Evolutionary conservation across 1,140 invertebrate genomes (phyloP).

Genomic region (Tribolium madens): DNA sequence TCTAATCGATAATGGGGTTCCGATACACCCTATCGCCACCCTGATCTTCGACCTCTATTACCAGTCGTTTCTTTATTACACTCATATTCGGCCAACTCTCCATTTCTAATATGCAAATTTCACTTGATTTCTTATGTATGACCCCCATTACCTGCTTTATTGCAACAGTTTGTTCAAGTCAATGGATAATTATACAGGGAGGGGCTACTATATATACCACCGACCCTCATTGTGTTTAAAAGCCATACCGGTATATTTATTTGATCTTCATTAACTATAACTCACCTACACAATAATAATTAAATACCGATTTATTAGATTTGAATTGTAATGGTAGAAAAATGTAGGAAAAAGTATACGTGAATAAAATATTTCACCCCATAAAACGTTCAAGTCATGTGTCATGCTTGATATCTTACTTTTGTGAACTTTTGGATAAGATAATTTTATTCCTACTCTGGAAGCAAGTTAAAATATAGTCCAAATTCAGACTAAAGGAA

Average conservation of each 20-base stretch:
- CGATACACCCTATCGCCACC: conserved; percentile 45
- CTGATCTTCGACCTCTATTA: conserved; percentile 25
- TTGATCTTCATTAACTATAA: background rate
- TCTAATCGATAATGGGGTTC: conserved; percentile 54
- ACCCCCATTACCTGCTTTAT: conserved; percentile 15
- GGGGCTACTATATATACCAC: background rate
- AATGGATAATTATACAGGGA: background rate
- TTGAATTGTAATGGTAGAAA: background rate
- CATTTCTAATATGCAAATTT: conserved; percentile 4
- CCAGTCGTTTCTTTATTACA: background rate
- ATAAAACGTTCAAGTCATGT: background rate
- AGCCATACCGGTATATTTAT: conserved; percentile 17
- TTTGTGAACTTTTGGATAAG: background rate
- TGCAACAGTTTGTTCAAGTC: conserved; percentile 15
- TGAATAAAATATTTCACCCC: background rate
- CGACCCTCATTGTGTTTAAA: background rate
- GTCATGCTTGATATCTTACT: background rate
- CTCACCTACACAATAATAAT: no score
- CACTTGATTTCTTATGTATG: conserved; percentile 20
- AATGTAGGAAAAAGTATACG: background rate
- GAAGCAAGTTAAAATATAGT: background rate
- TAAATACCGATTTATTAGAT: no score
- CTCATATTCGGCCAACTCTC: background rate
- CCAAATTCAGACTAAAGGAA: background rate
- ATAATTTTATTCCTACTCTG: background rate